Evolutionary conservation across 2,797 vertebrate genomes (phyloP).

Genomic region (Parambassis ranga): DNA sequence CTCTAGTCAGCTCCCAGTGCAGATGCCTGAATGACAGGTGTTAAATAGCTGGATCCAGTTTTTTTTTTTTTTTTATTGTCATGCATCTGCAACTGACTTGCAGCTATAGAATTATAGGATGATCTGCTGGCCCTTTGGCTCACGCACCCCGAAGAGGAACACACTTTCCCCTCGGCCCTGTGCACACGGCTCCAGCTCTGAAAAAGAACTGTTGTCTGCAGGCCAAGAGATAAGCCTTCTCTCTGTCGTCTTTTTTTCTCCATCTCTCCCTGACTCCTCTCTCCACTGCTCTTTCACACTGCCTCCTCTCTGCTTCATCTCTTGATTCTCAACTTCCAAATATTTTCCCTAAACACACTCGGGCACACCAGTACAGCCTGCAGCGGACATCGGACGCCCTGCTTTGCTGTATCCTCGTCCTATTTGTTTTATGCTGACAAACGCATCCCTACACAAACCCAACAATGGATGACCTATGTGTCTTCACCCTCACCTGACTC

Average conservation of each 20-base stretch:
- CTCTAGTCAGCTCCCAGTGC: slow-evolving; percentile 8
- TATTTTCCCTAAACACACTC: slow-evolving; percentile 1
- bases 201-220: slow-evolving; percentile 69
- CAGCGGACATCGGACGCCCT: slow-evolving; percentile 10
- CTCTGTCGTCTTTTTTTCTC: slow-evolving; percentile 20
- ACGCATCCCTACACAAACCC: slow-evolving; percentile 40
- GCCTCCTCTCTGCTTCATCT: slow-evolving; percentile 9
- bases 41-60: slow-evolving; percentile 47
- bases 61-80: slow-evolving; percentile 33
- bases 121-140: slow-evolving; percentile 68
- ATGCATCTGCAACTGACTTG: slow-evolving; percentile 47
- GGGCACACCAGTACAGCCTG: not conserved
- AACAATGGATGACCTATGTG: slow-evolving; percentile 58
- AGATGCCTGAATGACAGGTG: slow-evolving; percentile 49
- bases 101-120: slow-evolving; percentile 57
- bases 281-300: slow-evolving; percentile 1
- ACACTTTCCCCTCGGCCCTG: slow-evolving; percentile 20
- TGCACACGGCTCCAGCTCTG: slow-evolving; percentile 31
- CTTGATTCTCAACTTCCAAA: slow-evolving; percentile 20
- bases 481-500: slow-evolving; percentile 65
- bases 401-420: slow-evolving; percentile 36
- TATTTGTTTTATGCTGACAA: slow-evolving; percentile 70
- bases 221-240: slow-evolving; percentile 67
- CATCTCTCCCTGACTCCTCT: not conserved
- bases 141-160: slow-evolving; percentile 32